Percentiles rank a stretch among this genome's conserved stretches.
Conservation (phyloP, 2,888 invertebrate species). For the Andrena minutula region DNA sequence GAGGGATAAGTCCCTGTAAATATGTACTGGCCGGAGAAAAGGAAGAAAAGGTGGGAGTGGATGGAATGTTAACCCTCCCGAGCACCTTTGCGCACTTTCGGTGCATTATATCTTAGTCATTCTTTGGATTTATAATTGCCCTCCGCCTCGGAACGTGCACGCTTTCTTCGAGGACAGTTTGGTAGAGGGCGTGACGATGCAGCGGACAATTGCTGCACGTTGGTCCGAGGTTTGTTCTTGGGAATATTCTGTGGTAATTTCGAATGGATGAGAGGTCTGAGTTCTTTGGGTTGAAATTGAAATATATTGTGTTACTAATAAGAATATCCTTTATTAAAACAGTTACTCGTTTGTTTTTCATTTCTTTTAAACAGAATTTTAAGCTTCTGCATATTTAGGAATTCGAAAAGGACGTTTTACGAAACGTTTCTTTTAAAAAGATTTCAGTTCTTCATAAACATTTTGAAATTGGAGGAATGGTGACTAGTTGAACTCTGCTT, state of each 20-base stretch:
- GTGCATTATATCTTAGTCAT: slow-evolving; percentile 23
- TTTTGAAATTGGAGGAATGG: too few species aligned
- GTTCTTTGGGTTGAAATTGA: too few species aligned
- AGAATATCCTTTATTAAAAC: too few species aligned
- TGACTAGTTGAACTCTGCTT: too few species aligned
- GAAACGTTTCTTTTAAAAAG: too few species aligned
- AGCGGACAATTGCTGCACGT: slow-evolving; percentile 20
- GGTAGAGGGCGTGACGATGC: neutral
- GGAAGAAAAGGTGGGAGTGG: slow-evolving; percentile 36
- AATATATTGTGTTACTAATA: too few species aligned
- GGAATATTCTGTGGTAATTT: neutral
- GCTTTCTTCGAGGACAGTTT: slow-evolving; percentile 6
- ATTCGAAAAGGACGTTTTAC: too few species aligned
- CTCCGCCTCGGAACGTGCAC: slow-evolving; percentile 4
- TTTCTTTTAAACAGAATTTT: too few species aligned
- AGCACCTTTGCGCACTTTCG: slow-evolving; percentile 36
- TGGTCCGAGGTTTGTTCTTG: neutral
- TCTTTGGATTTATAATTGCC: slow-evolving; percentile 45
- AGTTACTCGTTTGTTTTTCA: too few species aligned
- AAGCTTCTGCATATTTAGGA: too few species aligned
- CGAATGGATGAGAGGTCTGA: too few species aligned
- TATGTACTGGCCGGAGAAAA: slow-evolving; percentile 39
- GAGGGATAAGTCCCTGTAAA: slow-evolving; percentile 51
- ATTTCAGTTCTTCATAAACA: too few species aligned
- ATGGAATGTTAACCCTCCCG: slow-evolving; percentile 55